Conservation (phyloP, 2,797 vertebrate species). For the Sphenodon punctatus region DNA sequence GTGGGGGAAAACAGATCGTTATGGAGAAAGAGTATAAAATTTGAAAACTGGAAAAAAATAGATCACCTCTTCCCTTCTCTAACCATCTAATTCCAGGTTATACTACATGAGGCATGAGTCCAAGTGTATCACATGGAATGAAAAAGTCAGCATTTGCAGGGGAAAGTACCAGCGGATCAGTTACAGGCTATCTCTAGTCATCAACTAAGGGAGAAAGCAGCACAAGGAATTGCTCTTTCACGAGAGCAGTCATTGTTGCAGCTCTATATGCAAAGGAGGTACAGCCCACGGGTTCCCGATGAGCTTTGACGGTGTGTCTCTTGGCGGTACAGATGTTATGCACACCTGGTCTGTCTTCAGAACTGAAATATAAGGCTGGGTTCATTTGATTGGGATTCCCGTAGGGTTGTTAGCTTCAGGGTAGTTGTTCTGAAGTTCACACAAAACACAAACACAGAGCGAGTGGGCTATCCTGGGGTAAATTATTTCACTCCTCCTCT, state of each 20-base stretch:
- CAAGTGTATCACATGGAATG: neutral
- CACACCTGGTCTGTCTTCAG: neutral
- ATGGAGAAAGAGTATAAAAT: neutral
- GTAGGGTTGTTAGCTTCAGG: too few species aligned
- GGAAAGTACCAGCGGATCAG: neutral
- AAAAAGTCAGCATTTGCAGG: neutral
- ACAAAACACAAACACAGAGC: too few species aligned
- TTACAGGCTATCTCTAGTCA: neutral
- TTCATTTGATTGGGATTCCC: too few species aligned
- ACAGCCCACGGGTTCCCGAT: neutral
- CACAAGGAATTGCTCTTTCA: neutral
- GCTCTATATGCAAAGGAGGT: neutral
- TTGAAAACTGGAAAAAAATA: neutral
- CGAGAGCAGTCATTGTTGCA: neutral
- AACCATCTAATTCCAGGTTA: neutral
- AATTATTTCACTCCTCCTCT: too few species aligned
- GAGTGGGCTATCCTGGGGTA: too few species aligned
- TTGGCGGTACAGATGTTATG: neutral
- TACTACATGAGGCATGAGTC: neutral
- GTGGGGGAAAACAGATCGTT: slow-evolving; percentile 3
- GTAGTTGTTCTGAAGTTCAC: too few species aligned
- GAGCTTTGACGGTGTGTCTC: neutral
- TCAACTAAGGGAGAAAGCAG: neutral
- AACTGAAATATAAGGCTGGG: too few species aligned
- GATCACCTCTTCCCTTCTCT: neutral